Conservation (phyloP, 1,140 invertebrate species). For the Ephestia elutella region DNA sequence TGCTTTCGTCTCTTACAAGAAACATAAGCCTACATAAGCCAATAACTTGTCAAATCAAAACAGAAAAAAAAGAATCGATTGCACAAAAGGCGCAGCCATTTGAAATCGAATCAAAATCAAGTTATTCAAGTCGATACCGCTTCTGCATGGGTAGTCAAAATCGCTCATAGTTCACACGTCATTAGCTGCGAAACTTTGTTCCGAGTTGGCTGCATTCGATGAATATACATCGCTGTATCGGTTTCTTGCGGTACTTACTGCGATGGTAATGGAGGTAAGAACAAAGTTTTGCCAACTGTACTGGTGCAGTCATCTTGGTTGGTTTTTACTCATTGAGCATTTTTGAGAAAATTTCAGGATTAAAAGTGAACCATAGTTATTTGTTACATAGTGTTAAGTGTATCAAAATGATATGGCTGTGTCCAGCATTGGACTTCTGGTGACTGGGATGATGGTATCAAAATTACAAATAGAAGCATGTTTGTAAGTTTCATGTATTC, state of each 20-base stretch:
- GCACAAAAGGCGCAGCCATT: not conserved
- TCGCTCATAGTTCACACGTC: constrained; percentile 14
- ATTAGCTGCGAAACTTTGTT: constrained; percentile 18
- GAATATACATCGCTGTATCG: not conserved
- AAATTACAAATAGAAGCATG: no score
- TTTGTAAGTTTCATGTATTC: no score
- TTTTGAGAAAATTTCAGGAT: no score
- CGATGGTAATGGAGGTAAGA: not conserved
- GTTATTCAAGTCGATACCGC: not conserved
- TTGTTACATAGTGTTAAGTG: no score
- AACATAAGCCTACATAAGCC: no score
- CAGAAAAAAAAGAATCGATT: not conserved
- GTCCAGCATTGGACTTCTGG: no score
- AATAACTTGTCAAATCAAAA: no score
- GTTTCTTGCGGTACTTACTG: not conserved
- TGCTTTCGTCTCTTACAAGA: no score
- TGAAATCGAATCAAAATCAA: not conserved
- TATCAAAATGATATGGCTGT: no score
- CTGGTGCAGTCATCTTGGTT: not conserved
- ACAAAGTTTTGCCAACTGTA: not conserved
- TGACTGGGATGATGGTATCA: no score
- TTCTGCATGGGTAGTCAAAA: not conserved
- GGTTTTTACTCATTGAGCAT: no score
- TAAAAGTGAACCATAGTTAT: no score
- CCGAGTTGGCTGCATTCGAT: not conserved